A percentile compares a stretch with the other conserved stretches of the same genome.
Conservation (phyloP, 2,113 vertebrate species). For the Paracanthobrama guichenoti region DNA sequence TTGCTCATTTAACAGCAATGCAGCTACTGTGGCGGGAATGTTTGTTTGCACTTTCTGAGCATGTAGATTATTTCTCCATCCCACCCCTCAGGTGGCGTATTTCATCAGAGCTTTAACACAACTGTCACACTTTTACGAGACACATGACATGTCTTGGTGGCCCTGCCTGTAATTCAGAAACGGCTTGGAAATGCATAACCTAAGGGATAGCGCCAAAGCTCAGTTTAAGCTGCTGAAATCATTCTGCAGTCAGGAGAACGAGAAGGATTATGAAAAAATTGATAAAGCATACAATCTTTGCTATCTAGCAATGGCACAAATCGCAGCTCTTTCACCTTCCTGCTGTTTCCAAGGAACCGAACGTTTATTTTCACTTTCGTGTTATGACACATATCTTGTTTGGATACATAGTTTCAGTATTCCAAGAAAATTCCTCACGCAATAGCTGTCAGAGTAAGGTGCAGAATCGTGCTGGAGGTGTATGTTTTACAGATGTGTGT, state of each 20-base stretch:
- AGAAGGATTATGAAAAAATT: background rate
- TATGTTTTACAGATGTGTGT: background rate
- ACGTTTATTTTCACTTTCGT: slow-evolving; percentile 30
- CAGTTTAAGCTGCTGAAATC: slow-evolving; percentile 46
- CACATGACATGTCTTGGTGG: slow-evolving; percentile 48
- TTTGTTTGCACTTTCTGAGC: slow-evolving; percentile 8
- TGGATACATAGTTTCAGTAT: background rate
- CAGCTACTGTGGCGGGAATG: background rate
- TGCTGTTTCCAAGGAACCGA: background rate
- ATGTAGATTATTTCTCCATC: slow-evolving; percentile 34
- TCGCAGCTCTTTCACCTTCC: background rate
- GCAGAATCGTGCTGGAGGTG: background rate
- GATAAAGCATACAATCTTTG: background rate
- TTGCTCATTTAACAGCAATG: background rate
- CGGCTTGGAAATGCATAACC: slow-evolving; percentile 58
- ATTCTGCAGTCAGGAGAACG: slow-evolving; percentile 30
- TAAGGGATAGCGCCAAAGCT: slow-evolving; percentile 48
- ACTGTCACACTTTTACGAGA: slow-evolving; percentile 51
- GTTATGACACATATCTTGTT: slow-evolving; percentile 29
- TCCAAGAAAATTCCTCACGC: slow-evolving; percentile 9
- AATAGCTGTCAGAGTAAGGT: slow-evolving; percentile 36
- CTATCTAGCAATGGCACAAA: slow-evolving; percentile 17
- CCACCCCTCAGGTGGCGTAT: slow-evolving; percentile 44
- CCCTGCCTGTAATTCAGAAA: slow-evolving; percentile 56
- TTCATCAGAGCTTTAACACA: slow-evolving; percentile 51